Evolutionary conservation across 2,113 vertebrate genomes (phyloP), one percentile per base, ranked within the genome.

Genomic region (Sturnus vulgaris): DNA sequence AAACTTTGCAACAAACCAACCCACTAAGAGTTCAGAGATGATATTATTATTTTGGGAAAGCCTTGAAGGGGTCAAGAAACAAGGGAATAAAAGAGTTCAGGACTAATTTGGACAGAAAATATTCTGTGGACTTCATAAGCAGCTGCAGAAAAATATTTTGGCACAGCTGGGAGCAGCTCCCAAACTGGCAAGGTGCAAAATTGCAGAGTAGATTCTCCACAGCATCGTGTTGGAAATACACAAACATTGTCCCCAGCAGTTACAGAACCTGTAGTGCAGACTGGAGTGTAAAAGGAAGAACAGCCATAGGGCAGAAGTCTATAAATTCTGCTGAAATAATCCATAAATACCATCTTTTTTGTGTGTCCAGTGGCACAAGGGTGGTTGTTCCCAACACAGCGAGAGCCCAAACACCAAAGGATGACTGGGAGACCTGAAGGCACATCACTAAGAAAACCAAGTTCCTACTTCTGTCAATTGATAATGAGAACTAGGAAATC

Each of bases 301-400:
- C 78, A 79, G 20, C 5, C 56, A 19, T 8, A 40, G 35, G 18
- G 28, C 11, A 60, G 17, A 79, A 76, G 37, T 39, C 57, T 44
- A 55, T 31, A 72, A 90, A 88, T 5, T 37, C 59, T 50, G n/a
- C 7, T 71, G 31, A 81, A 90, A 71, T 33, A 80, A 86, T 40
- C 25, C 18, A 35, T 7, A 59, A 1, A 1, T 7, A 4, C 6
- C 2, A 1, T 31, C 4, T 20, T 35, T 18, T 46, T 5, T 7
- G 7, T 17, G 28, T 11, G 5, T 11, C 73, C 64, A 33, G 4
- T 1, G 10, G 19, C 46, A 80, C 24, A 66, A 46, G 12, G 13
- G 16, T 30, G 31, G n/a, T 1, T 30, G 25, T 4, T 70, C 18
- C 35, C 44, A 81, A 3, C 4, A 22, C 14, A 75, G 12, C 10